phyloP scores from a whole-genome alignment of 2,888 invertebrate genomes.

The Caenorhabditis sp. region DNA sequence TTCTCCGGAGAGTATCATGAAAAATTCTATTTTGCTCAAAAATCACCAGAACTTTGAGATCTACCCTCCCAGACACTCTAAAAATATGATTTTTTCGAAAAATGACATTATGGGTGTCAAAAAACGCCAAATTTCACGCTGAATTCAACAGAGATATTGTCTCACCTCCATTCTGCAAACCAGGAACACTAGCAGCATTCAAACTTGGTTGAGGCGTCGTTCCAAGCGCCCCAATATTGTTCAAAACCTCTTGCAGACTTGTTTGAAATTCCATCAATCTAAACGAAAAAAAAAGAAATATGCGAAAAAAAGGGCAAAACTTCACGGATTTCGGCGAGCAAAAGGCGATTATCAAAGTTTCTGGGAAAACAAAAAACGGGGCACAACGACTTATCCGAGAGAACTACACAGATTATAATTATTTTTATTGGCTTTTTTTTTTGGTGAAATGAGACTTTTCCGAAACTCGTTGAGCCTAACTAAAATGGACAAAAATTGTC shows the following conservation, averaged over 20 bases:
- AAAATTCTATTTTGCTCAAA: too few relatives aligned
- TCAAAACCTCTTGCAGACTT: slow-evolving; percentile 23
- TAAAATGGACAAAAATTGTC: background rate
- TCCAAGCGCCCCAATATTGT: slow-evolving; percentile 16
- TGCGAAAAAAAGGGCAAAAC: background rate
- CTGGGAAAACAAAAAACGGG: background rate
- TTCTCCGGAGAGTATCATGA: too few relatives aligned
- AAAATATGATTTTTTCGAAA: too few relatives aligned
- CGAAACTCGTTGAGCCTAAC: background rate
- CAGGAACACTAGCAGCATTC: background rate
- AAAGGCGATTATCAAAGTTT: slow-evolving; percentile 25
- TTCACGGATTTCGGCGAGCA: background rate
- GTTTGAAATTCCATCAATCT: background rate
- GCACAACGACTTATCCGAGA: background rate
- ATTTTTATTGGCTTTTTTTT: background rate
- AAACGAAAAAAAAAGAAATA: slow-evolving; percentile 20
- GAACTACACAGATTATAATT: background rate
- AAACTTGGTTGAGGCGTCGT: background rate
- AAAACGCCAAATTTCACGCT: too few relatives aligned
- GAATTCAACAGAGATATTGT: too few relatives aligned
- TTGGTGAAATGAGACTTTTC: background rate
- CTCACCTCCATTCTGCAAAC: background rate
- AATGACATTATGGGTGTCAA: too few relatives aligned
- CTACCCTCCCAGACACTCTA: too few relatives aligned
- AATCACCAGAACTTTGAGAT: too few relatives aligned